Evolutionary conservation across 1,140 invertebrate genomes (phyloP).

Genomic region (Drosophila subobscura): DNA sequence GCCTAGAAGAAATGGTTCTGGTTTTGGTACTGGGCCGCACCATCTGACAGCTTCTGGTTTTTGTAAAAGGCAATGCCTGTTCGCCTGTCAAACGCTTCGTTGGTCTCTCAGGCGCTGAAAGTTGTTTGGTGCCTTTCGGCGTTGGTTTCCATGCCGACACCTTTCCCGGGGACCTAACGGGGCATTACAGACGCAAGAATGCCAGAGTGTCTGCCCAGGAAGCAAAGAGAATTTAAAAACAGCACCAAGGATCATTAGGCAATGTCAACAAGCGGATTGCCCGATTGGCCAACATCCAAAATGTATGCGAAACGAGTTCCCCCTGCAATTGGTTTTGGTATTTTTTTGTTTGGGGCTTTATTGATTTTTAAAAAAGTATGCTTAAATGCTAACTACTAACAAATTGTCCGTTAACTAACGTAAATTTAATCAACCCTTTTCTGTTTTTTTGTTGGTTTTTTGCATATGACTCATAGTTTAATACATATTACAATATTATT

Average conservation of each 20-base stretch:
- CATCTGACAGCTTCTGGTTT: slow-evolving; percentile 20
- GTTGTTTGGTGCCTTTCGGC: slow-evolving; percentile 32
- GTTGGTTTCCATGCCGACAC: slow-evolving; percentile 42
- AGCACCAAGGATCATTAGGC: slow-evolving; percentile 60
- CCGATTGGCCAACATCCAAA: slow-evolving; percentile 36
- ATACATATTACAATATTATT: slow-evolving; percentile 64
- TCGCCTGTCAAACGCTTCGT: slow-evolving; percentile 70
- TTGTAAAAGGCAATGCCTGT: slow-evolving; percentile 69
- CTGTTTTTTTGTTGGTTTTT: slow-evolving; percentile 26
- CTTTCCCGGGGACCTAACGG: slow-evolving; percentile 47
- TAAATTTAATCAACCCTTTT: slow-evolving; percentile 73
- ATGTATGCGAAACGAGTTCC: not conserved
- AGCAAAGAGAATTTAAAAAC: slow-evolving; percentile 11
- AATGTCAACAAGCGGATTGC: slow-evolving; percentile 37
- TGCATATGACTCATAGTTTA: slow-evolving; percentile 46
- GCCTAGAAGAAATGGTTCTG: slow-evolving; percentile 30
- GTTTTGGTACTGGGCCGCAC: not conserved
- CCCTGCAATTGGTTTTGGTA: slow-evolving; percentile 1
- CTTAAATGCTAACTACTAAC: slow-evolving; percentile 77
- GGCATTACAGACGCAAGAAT: slow-evolving; percentile 29
- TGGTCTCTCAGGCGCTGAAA: slow-evolving; percentile 47
- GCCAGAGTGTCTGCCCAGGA: slow-evolving; percentile 43
- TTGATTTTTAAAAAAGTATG: slow-evolving; percentile 81
- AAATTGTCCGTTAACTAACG: slow-evolving; percentile 80
- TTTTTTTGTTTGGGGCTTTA: slow-evolving; percentile 55